These are phyloP conservation scores for Drosophila hydei DNA, from an alignment of 1,140 invertebrate species.

Conservation along the genomic window DNA sequence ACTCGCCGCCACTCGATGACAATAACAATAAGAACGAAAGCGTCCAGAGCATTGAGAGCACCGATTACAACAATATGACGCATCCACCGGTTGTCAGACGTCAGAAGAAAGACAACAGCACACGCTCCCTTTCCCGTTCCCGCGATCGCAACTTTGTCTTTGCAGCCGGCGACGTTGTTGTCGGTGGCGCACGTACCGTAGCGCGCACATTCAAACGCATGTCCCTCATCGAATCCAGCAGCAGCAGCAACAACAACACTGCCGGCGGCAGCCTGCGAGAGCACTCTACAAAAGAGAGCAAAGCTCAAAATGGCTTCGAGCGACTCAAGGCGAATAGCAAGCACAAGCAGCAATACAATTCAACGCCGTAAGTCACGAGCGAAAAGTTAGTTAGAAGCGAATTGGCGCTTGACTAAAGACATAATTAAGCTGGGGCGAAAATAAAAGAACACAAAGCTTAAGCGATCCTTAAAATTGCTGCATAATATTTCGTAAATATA, in stretches of 20 bases:
- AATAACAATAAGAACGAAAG: constrained; percentile 15
- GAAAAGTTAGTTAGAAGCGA: too few species aligned
- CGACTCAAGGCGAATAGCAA: constrained; percentile 30
- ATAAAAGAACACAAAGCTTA: too few species aligned
- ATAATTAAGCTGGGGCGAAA: too few species aligned
- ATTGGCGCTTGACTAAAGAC: background rate
- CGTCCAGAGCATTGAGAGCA: constrained; percentile 13
- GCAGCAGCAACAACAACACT: constrained; percentile 8
- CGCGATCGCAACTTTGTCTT: constrained; percentile 45
- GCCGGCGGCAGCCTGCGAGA: constrained; percentile 18
- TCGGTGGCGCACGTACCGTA: constrained; percentile 43
- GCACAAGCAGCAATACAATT: constrained; percentile 41
- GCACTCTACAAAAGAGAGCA: constrained; percentile 11
- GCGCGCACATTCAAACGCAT: constrained; percentile 51
- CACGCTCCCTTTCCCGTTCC: constrained; percentile 12
- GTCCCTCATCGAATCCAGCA: constrained; percentile 42
- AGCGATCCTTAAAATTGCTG: too few species aligned
- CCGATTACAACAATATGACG: constrained; percentile 9
- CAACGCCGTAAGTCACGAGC: constrained; percentile 52
- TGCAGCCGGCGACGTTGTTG: constrained; percentile 42
- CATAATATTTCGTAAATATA: too few species aligned
- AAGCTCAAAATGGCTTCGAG: constrained; percentile 18
- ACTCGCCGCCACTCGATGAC: constrained; percentile 8
- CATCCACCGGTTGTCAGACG: constrained; percentile 36
- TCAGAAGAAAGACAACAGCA: constrained; percentile 17